Evolutionary conservation across 2,113 vertebrate species (phyloP), one percentile per base, ranked within the genome.

Genomic region (Polypterus senegalus): DNA sequence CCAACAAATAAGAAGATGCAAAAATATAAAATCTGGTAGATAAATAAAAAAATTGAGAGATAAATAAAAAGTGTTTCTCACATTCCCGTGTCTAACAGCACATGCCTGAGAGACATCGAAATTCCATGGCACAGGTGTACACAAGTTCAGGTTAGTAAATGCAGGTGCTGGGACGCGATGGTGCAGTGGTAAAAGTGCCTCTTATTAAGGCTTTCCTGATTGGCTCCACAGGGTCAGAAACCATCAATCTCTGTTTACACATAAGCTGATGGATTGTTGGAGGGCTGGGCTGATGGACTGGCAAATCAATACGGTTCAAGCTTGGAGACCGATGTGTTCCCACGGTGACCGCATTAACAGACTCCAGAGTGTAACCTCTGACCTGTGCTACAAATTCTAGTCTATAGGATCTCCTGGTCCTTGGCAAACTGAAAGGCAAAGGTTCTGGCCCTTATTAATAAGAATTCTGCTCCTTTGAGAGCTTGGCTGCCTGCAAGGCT

Each of bases 291-390:
- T 83, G 79, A 77, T 74, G 79, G 81, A 79, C 76, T 66, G 63
- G 75, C 67, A 58, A 83, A 93, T 95, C 89, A 78, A 94, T 94
- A 81, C 48, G 65, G 74, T 73, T 71, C 86, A 86, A 80, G 86
- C 80, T 86, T 81, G 79, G 82, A 88, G 87, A 95, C 88, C 91
- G 92, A 97, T 93, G 78, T 84, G 76, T 79, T 86, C 85, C 91
- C 82, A 83, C 81, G 80, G 80, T 79, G 86, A 90, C 85, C 72
- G 57, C 89, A 89, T 90, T 88, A 92, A 89, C 79, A 75, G 86
- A 88, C 86, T 83, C 77, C 70, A 79, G 75, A 80, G 78, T 49
- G 58, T 76, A 89, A 91, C 90, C 92, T 86, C 73, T 93, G 89
- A 91, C 88, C 86, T 66, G 63, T 45, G 47, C 77, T 71, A 59